Conservation (phyloP, 2,888 invertebrate species). For the Amiota communis region DNA sequence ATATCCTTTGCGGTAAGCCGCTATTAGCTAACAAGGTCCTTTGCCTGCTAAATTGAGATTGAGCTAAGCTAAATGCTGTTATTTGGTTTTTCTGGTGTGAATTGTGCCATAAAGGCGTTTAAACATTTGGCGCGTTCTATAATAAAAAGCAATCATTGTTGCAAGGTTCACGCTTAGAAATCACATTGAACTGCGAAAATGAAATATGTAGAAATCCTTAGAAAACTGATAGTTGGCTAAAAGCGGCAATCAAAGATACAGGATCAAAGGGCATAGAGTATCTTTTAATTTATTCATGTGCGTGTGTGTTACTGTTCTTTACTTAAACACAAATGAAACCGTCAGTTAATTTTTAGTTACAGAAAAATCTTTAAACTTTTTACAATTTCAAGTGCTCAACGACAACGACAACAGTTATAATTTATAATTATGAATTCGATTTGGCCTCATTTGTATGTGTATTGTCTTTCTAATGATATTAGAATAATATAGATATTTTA, state of each 20-base stretch:
- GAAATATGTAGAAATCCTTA: background rate
- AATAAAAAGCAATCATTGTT: background rate
- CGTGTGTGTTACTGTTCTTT: too few relatives aligned
- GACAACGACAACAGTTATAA: too few relatives aligned
- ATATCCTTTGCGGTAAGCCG: slow-evolving; percentile 10
- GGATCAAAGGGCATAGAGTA: too few relatives aligned
- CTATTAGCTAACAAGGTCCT: background rate
- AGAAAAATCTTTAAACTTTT: slow-evolving; percentile 19
- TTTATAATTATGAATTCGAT: too few relatives aligned
- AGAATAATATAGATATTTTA: too few relatives aligned
- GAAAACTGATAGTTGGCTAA: too few relatives aligned
- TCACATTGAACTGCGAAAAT: slow-evolving; percentile 32
- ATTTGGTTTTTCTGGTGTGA: slow-evolving; percentile 1
- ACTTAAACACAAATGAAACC: too few relatives aligned
- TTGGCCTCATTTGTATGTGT: too few relatives aligned
- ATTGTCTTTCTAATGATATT: too few relatives aligned
- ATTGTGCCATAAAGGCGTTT: background rate
- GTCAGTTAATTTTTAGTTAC: background rate
- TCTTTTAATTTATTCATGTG: too few relatives aligned
- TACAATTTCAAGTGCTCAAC: slow-evolving; percentile 14
- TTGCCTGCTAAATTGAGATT: background rate
- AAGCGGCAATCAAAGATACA: too few relatives aligned
- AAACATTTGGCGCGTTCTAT: slow-evolving; percentile 9
- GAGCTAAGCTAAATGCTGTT: background rate
- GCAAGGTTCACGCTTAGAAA: slow-evolving; percentile 3